Evolutionary conservation across 53 echinoderm and acorn worm genomes (phyloP), one percentile per base, ranked within the genome.

Genomic region (Holothuria scabra): DNA sequence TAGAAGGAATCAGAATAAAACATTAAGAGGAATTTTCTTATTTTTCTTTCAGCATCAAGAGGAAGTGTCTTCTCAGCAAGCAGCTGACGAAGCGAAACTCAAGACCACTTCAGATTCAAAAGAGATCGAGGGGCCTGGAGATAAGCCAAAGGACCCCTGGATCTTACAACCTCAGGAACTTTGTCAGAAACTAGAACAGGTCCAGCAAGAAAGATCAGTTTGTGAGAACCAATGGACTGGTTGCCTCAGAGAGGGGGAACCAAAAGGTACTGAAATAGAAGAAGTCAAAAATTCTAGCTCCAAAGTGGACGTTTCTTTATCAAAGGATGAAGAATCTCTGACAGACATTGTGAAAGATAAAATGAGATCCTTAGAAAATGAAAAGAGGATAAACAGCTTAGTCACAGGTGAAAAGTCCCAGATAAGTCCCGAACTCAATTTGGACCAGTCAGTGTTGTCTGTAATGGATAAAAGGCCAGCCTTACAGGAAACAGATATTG

Each of bases 91-190:
- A 38, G 25, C 44, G 48, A 48, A 72, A 26, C 46, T 24, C n/a
- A 18, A 72, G 28, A 23, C 20, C 20, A 11, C 82, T 46, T 60
- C 61, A 21, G 59, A 34, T 59, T 25, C 20, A 20, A 14, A 11
- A 35, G 37, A 31, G 41, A 70, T 44, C 37, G 26, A 38, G 8
- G 31, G 29, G 31, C 6, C 60, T 46, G 74, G 28, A 48, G 78
- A 58, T 52, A 58, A 58, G 59, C 56, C 78, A 23, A 78, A 56
- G 58, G 78, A 86, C 68, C 90, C 89, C 12, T 94, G 94, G 94
- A 91, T 91, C 34, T 87, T 94, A 25, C 94, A 89, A 28, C 85
- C 94, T 16, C 85, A 91, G 67, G 91, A 94, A 84, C 88, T 94
- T 29, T 82, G 90, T 55, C 85, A 88, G 84, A 91, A 88, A 46